A percentile compares a stretch with the other conserved stretches of the same genome.
These are phyloP conservation scores for Junonia oenone DNA, from an alignment of 2,888 invertebrate genomes.

Conservation along the genomic window DNA sequence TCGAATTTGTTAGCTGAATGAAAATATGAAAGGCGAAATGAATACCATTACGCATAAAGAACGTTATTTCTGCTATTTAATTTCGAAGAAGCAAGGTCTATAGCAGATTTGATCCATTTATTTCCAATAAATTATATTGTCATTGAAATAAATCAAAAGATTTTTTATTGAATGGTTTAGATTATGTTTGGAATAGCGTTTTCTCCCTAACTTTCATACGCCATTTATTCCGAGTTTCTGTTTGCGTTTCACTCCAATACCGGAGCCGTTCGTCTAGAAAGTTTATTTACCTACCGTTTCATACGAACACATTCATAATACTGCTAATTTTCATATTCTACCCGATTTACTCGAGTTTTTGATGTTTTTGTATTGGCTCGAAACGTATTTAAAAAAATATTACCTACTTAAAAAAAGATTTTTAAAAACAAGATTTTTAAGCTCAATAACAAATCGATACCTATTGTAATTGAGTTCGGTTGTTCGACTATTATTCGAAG, in stretches of 20 bases:
- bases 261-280: conserved; percentile 47
- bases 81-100: conserved; percentile 23
- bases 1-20: conserved; percentile 1
- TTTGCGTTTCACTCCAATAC: conserved; percentile 55
- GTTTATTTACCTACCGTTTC: conserved; percentile 55
- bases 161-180: conserved; percentile 35
- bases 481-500: conserved; percentile 10
- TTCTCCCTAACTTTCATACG: conserved; percentile 42
- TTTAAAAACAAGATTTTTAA: too few relatives aligned
- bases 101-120: conserved; percentile 19
- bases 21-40: conserved; percentile 4
- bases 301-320: conserved; percentile 40
- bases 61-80: conserved; percentile 18
- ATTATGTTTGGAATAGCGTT: conserved; percentile 36
- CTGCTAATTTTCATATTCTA: conserved; percentile 10
- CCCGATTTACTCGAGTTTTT: too few relatives aligned
- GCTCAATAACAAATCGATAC: too few relatives aligned
- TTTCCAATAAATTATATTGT: conserved; percentile 29
- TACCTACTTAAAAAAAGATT: too few relatives aligned
- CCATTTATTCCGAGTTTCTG: conserved; percentile 54
- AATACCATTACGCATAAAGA: conserved; percentile 6
- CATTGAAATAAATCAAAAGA: conserved; percentile 31
- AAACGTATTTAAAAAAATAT: too few relatives aligned
- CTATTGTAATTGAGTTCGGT: neutral
- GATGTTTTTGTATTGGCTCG: too few relatives aligned